Conservation (phyloP, 2,888 invertebrate genomes). For the Heliconius aoede region DNA sequence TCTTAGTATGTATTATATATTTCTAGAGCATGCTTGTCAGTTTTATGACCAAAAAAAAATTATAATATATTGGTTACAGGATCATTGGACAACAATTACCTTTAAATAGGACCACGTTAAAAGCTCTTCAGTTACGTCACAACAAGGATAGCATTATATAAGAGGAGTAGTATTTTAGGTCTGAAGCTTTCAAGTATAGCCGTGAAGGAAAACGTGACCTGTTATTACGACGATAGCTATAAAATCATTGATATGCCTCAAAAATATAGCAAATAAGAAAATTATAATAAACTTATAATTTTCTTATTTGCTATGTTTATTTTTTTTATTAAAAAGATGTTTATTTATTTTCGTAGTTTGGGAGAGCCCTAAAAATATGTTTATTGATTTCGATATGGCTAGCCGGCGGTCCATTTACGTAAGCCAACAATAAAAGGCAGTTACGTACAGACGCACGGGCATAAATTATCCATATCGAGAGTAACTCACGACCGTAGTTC, state of each 20-base stretch:
- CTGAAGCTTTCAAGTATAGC: slow-evolving; percentile 3
- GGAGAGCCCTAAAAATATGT: slow-evolving; percentile 29
- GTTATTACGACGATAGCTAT: not conserved
- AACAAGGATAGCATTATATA: slow-evolving; percentile 71
- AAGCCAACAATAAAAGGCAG: slow-evolving; percentile 58
- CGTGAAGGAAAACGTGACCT: slow-evolving; percentile 12
- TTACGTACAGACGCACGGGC: slow-evolving; percentile 52
- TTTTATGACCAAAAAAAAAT: not conserved
- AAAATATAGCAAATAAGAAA: not conserved
- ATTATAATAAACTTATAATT: no score
- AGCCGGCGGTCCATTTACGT: slow-evolving; percentile 66
- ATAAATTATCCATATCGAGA: slow-evolving; percentile 53
- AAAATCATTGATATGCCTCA: not conserved
- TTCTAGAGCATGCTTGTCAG: not conserved
- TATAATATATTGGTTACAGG: not conserved
- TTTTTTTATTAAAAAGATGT: not conserved
- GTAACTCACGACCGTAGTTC: slow-evolving; percentile 60
- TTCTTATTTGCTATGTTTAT: no score
- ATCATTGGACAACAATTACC: slow-evolving; percentile 19
- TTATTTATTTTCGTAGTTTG: not conserved
- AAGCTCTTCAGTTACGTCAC: slow-evolving; percentile 65
- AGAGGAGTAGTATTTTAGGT: slow-evolving; percentile 47
- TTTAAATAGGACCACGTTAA: slow-evolving; percentile 36
- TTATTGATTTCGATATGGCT: slow-evolving; percentile 69
- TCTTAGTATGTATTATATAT: not conserved